phyloP scores from a whole-genome alignment of 2,888 invertebrate species.

The Andrena chrysosceles region DNA sequence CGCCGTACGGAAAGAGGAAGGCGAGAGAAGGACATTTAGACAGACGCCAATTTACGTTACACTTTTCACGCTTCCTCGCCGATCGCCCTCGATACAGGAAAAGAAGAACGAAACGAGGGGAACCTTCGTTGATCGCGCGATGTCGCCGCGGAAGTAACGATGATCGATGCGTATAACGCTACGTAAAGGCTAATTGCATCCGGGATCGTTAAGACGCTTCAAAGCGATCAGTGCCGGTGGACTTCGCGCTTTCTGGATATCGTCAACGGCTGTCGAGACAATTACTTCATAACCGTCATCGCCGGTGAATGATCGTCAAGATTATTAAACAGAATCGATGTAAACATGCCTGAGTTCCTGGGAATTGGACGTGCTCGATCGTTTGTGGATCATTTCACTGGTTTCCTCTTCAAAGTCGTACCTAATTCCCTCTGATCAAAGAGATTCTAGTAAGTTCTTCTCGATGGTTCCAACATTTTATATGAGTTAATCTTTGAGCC shows the following conservation, averaged over 20 bases:
- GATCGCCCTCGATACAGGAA: slow-evolving; percentile 17
- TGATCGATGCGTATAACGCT: slow-evolving; percentile 10
- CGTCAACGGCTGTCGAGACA: slow-evolving; percentile 15
- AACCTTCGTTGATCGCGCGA: slow-evolving; percentile 25
- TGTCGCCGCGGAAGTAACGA: slow-evolving; percentile 28
- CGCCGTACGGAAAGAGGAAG: slow-evolving; percentile 41
- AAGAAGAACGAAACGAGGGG: not conserved
- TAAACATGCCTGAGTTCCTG: not conserved
- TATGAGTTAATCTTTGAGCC: too few species aligned
- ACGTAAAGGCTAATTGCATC: slow-evolving; percentile 41
- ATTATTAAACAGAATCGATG: slow-evolving; percentile 15
- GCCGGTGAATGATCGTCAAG: slow-evolving; percentile 21
- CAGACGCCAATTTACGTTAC: slow-evolving; percentile 40
- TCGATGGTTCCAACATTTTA: not conserved
- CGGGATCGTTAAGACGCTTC: slow-evolving; percentile 46
- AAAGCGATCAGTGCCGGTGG: slow-evolving; percentile 12
- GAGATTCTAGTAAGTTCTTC: not conserved
- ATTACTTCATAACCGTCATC: slow-evolving; percentile 28
- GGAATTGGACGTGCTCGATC: not conserved
- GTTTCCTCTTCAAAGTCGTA: not conserved
- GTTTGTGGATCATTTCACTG: slow-evolving; percentile 15
- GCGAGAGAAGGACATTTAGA: slow-evolving; percentile 44
- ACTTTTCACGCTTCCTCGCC: slow-evolving; percentile 45
- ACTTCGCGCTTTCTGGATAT: not conserved
- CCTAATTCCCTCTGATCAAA: not conserved